Conservation (phyloP, 2,888 invertebrate genomes). For the Phengaris alcon region DNA sequence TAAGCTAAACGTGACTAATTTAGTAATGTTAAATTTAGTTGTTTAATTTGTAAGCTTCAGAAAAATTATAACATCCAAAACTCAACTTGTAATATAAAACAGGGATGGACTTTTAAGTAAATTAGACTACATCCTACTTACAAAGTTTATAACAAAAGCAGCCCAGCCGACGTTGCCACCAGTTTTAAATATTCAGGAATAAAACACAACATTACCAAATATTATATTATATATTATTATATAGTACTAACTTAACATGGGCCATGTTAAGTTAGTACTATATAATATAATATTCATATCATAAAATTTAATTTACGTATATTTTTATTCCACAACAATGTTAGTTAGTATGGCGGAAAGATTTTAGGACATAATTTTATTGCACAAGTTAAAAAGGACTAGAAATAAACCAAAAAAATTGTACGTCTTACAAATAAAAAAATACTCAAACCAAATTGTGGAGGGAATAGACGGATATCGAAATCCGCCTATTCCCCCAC, state of each 20-base stretch:
- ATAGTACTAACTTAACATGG: not conserved
- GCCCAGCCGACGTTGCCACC: not conserved
- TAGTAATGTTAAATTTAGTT: too few species aligned
- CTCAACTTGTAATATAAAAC: not conserved
- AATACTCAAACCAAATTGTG: too few species aligned
- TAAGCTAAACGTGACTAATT: too few species aligned
- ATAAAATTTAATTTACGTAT: not conserved
- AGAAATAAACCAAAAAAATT: too few species aligned
- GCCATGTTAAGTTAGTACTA: not conserved
- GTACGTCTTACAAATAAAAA: too few species aligned
- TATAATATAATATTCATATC: not conserved
- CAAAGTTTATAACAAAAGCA: not conserved
- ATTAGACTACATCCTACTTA: slow-evolving; percentile 14
- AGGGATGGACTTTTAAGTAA: not conserved
- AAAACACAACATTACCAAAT: not conserved
- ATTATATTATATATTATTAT: too few species aligned
- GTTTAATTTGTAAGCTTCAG: not conserved
- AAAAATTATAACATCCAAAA: not conserved
- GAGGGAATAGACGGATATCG: too few species aligned
- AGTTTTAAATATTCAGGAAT: not conserved
- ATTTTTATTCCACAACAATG: not conserved
- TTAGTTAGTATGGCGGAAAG: too few species aligned
- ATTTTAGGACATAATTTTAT: too few species aligned
- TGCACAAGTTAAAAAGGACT: too few species aligned
- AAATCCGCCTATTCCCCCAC: too few species aligned